phyloP scores from a whole-genome alignment of 2,888 invertebrate species.

The Agrochola macilenta region DNA sequence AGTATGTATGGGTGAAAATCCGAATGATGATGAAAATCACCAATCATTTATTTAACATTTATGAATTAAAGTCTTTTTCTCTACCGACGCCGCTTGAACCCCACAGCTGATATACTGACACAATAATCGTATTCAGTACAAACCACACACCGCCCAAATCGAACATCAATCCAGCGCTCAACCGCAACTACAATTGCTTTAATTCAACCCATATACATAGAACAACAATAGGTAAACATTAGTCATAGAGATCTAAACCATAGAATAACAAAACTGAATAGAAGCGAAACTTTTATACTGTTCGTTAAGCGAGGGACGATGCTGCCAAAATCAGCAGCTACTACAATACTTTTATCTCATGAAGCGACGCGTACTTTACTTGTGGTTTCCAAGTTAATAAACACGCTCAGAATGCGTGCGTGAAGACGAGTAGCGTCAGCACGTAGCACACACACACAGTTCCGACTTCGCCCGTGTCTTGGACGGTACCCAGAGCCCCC shows the following conservation, averaged over 20 bases:
- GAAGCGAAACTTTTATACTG: background rate
- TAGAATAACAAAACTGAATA: constrained; percentile 16
- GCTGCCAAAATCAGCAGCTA: background rate
- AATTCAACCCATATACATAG: constrained; percentile 41
- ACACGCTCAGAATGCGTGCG: background rate
- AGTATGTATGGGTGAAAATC: background rate
- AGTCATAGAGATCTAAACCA: constrained; percentile 65
- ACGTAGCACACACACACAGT: background rate
- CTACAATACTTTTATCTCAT: background rate
- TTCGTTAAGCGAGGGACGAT: background rate
- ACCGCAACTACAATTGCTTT: constrained; percentile 53
- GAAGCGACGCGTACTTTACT: background rate
- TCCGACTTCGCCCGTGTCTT: background rate
- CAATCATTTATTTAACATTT: too few relatives aligned
- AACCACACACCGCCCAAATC: constrained; percentile 44
- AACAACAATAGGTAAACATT: constrained; percentile 66
- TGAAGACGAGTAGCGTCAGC: background rate
- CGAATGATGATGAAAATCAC: too few relatives aligned
- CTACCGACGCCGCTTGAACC: background rate
- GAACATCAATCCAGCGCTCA: constrained; percentile 47
- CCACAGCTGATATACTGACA: constrained; percentile 3
- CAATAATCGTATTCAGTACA: constrained; percentile 11
- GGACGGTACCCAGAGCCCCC: background rate
- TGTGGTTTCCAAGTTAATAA: background rate
- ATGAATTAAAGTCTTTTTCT: background rate